Conservation (phyloP, 64 coral and sea anemone genomes). For the Orbicella faveolata region DNA sequence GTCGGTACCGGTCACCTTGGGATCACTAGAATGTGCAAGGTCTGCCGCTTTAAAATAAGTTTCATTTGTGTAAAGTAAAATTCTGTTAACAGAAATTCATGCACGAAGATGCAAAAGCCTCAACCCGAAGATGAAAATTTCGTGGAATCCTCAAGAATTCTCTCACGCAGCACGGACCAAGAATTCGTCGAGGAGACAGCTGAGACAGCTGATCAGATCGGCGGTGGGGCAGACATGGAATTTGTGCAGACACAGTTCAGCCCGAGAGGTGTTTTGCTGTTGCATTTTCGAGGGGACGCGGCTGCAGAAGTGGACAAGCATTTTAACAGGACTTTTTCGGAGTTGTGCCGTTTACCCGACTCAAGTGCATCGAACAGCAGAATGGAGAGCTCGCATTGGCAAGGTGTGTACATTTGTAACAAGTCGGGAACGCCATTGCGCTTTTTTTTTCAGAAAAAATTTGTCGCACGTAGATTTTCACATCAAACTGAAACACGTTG, state of each 20-base stretch:
- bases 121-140: not conserved
- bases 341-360: not conserved
- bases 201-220: not conserved
- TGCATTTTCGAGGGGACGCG: slow-evolving; percentile 3
- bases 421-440: too few relatives aligned
- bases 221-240: not conserved
- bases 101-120: not conserved
- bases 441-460: too few relatives aligned
- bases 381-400: not conserved
- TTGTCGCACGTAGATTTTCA: too few relatives aligned
- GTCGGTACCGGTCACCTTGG: not conserved
- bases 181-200: not conserved
- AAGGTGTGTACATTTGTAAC: not conserved
- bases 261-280: slow-evolving; percentile 18
- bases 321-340: slow-evolving; percentile 18
- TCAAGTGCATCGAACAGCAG: not conserved
- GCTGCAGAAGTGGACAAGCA: slow-evolving; percentile 14
- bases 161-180: not conserved
- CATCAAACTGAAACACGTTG: too few relatives aligned
- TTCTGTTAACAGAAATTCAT: not conserved
- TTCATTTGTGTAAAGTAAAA: not conserved
- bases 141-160: not conserved
- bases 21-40: not conserved
- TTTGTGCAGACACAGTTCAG: slow-evolving; percentile 30
- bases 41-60: not conserved